Base-by-base conservation (phyloP, 1,140 invertebrate species). In the Matsumurasca onukii region DNA sequence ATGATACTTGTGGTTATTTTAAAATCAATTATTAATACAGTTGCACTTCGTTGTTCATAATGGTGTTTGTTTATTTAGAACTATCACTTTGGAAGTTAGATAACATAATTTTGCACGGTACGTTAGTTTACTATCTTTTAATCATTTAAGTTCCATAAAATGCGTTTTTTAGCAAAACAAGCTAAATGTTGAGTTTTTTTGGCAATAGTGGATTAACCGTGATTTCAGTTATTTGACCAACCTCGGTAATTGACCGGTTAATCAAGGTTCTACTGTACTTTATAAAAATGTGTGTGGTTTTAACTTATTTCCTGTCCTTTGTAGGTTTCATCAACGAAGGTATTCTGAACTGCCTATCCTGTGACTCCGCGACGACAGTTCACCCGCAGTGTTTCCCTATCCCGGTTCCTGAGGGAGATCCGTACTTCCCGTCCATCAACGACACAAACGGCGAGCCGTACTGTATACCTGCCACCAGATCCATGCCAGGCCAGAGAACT, bases 361-460 rank as follows among this genome's bases (percentile, higher is more conserved):
- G 83, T 69, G 81, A 83, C 69, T 80, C 83, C 0, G 71, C 71
- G 12, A 72, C 72, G 12, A 80, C 78, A 3, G 77, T 84, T 25
- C 83, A 84, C 70, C 82, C 82, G 0, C 80, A 87, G 72, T 86
- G 85, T 71, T 81, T 82, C 68, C 85, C 85, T 0, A 87, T 86
- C 66, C 73, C 75, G 9, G 81, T 87, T 31, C 85, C 86, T 0
- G 67, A 77, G n/a, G 78, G 78, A 48, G 86, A 87, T 77, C 84
- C 85, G 2, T 82, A 78, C 74, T 88, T 84, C 77, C 81, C 82
- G 9, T 74, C 79, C 0, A 68, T 77, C 2, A 68, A 68, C 31
- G 80, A 81, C 68, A 76, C 75, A n/a, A 79, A 80, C 24, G 82
- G 83, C 12, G 73, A 75, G 64, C 81, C 80, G n/a, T 78, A 82